Conservation (phyloP, 2,888 invertebrate species). For the Shargacucullia verbasci region DNA sequence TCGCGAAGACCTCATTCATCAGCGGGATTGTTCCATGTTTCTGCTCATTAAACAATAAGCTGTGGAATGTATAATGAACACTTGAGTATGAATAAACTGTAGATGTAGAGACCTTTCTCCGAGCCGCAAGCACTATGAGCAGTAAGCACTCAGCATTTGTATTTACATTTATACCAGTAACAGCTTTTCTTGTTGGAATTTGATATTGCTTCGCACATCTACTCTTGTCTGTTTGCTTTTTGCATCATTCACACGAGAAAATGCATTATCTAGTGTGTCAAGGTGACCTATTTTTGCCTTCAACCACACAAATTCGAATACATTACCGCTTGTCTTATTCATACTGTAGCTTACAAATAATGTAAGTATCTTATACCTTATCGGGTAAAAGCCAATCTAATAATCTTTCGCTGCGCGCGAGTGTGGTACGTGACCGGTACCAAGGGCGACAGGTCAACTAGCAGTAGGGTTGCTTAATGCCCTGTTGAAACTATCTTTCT, state of each 20-base stretch:
- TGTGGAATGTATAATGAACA: slow-evolving; percentile 31
- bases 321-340: slow-evolving; percentile 12
- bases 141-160: no score
- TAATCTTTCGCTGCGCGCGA: slow-evolving; percentile 44
- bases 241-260: no score
- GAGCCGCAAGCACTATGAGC: no score
- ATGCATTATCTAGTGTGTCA: no score
- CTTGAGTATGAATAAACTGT: slow-evolving; percentile 20
- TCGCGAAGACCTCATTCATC: slow-evolving; percentile 35
- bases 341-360: slow-evolving; percentile 30
- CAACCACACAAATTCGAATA: no score
- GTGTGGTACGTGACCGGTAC: slow-evolving; percentile 58
- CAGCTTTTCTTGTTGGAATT: no score
- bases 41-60: slow-evolving; percentile 40
- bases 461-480: slow-evolving; percentile 52
- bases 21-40: slow-evolving; percentile 41
- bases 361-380: slow-evolving; percentile 33
- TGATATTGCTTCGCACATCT: no score
- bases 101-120: not conserved
- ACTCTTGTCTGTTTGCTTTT: no score
- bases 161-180: no score
- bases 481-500: slow-evolving; percentile 22
- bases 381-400: slow-evolving; percentile 58
- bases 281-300: no score
- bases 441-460: slow-evolving; percentile 65